Evolutionary conservation across 2,113 vertebrate genomes (phyloP).

Genomic region (Beaufortia kweichowensis): DNA sequence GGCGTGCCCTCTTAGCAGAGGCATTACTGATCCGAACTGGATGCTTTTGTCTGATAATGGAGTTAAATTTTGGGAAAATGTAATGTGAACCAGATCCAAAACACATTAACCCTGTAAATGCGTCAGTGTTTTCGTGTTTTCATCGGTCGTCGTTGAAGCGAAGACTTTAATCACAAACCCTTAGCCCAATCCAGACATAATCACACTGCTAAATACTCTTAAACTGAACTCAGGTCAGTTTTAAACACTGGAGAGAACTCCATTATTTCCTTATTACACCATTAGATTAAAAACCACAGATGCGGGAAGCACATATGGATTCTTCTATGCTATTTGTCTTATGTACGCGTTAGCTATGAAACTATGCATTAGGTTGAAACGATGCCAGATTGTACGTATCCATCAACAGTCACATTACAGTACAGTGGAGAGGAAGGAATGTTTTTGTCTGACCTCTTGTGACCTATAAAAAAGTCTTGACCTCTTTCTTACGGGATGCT

Average conservation of each 20-base stretch:
- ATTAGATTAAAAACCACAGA: slow-evolving; percentile 23
- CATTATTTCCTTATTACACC: slow-evolving; percentile 7
- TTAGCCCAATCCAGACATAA: slow-evolving; percentile 37
- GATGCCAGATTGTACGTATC: slow-evolving; percentile 52
- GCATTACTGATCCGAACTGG: not conserved
- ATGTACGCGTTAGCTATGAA: slow-evolving; percentile 11
- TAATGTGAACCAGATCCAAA: slow-evolving; percentile 7
- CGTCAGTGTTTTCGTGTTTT: slow-evolving; percentile 9
- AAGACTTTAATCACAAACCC: slow-evolving; percentile 33
- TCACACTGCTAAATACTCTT: slow-evolving; percentile 28
- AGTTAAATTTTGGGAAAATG: slow-evolving; percentile 6
- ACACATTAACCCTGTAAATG: not conserved
- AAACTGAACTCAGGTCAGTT: slow-evolving; percentile 11
- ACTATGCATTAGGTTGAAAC: slow-evolving; percentile 36
- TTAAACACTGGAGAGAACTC: slow-evolving; percentile 4
- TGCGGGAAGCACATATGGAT: not conserved
- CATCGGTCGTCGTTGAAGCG: slow-evolving; percentile 19
- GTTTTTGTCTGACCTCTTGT: slow-evolving; percentile 32
- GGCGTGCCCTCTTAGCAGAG: not conserved
- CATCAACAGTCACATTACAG: slow-evolving; percentile 47
- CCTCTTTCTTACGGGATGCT: slow-evolving; percentile 21
- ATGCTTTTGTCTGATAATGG: slow-evolving; percentile 17
- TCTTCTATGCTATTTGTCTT: slow-evolving; percentile 34
- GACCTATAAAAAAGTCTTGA: slow-evolving; percentile 32
- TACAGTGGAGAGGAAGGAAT: slow-evolving; percentile 33